Base-by-base conservation (phyloP, 2,797 vertebrate species). In the Antennarius maculatus region DNA sequence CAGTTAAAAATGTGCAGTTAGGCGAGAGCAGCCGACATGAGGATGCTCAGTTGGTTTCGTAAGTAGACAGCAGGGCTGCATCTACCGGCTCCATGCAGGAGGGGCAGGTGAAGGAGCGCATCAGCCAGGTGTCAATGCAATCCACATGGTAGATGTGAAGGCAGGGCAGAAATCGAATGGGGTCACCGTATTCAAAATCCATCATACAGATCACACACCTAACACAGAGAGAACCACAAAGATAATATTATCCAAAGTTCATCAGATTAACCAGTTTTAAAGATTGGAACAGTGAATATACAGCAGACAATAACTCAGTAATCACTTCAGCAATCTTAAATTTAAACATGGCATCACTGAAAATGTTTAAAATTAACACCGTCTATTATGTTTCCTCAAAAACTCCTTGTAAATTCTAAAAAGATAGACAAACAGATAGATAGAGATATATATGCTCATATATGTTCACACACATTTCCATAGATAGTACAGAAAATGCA, bases 141-240 rank as follows among this genome's bases (percentile, higher is more conserved):
- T 94, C 94, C 77, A 93, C 80, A 2, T 96, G 95, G 86, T 95
- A 96, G 85, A 93, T 92, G 89, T 96, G 95, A 76, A 96, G 92
- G 69, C 95, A 96, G 68, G 95, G 95, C 83, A 96, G 78, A 86
- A 95, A 96, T 80, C 94, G 93, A 23, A 96, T 89, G 13, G 93
- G 92, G 51, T 95, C 94, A 0, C 94, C 92, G 0, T 91, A 93
- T 66, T 94, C 94, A 70, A 96, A 95, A 82, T 95, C 95, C 93
- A 95, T 87, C 95, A 96, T 96, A 90, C 95, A 96, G 91, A 96
- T 96, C 77, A 95, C 95, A 88, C 95, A 96, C 90, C 95, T 96
- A 75, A 8, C 27, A 29, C 18, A 61, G 37, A 59, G 31, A 69
- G 5, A 71, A 8, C 1, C 1, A 28, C 37, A 2, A 53, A 14